phyloP scores from a whole-genome alignment of 1,140 invertebrate genomes.

The Heliconius hewitsoni region DNA sequence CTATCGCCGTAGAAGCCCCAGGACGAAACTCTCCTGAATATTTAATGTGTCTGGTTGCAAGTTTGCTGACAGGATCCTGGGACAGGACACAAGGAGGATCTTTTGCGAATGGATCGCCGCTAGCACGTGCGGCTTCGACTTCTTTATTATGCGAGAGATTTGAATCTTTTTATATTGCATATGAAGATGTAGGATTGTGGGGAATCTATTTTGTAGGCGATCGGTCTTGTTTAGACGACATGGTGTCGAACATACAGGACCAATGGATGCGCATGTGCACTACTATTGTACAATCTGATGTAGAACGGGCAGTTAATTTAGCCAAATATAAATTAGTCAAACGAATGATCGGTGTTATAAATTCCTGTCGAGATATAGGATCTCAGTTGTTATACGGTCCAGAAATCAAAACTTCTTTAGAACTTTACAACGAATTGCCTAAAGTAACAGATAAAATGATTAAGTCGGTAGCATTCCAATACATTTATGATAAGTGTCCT shows the following conservation, averaged over 20 bases:
- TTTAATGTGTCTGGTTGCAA: slow-evolving; percentile 49
- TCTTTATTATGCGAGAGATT: slow-evolving; percentile 61
- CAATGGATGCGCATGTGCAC: slow-evolving; percentile 72
- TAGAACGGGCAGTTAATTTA: slow-evolving; percentile 60
- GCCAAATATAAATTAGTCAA: slow-evolving; percentile 81
- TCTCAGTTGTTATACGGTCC: slow-evolving; percentile 89
- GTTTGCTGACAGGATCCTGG: slow-evolving; percentile 55
- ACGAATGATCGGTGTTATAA: slow-evolving; percentile 88
- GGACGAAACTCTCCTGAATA: slow-evolving; percentile 53
- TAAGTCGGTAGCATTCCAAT: slow-evolving; percentile 83
- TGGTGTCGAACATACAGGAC: slow-evolving; percentile 59
- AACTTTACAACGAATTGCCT: slow-evolving; percentile 86
- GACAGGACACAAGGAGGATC: slow-evolving; percentile 59
- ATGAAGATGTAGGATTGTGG: slow-evolving; percentile 72
- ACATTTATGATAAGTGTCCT: slow-evolving; percentile 88
- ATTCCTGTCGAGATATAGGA: slow-evolving; percentile 91
- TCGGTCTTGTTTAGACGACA: slow-evolving; percentile 57
- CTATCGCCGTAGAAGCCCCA: slow-evolving; percentile 87
- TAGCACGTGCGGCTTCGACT: slow-evolving; percentile 60
- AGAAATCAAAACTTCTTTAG: slow-evolving; percentile 84
- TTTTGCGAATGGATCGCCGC: slow-evolving; percentile 49
- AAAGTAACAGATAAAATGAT: slow-evolving; percentile 82
- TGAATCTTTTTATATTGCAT: slow-evolving; percentile 75
- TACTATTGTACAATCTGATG: slow-evolving; percentile 52
- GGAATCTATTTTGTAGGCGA: slow-evolving; percentile 72